Percentiles rank a stretch among this genome's conserved stretches.
Evolutionary conservation across 2,797 vertebrate genomes (phyloP).

Genomic region (Coccyzus lansbergi): DNA sequence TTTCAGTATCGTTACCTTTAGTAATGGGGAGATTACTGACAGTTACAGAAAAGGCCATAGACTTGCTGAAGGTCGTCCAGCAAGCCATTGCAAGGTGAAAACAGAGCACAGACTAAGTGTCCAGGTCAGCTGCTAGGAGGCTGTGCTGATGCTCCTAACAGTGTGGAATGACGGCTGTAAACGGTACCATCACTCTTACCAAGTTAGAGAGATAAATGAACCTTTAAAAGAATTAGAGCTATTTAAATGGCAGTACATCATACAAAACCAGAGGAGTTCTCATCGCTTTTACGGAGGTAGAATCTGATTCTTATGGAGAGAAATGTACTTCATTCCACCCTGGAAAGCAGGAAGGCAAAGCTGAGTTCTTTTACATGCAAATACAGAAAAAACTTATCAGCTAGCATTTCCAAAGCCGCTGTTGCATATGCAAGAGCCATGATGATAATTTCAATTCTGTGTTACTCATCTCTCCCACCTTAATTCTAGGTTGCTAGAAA

Average conservation of each 20-base stretch:
- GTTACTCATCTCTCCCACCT: slow-evolving; percentile 62
- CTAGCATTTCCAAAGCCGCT: slow-evolving; percentile 27
- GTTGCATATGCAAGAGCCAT: slow-evolving; percentile 42
- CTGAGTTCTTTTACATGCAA: slow-evolving; percentile 17
- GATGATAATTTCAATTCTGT: slow-evolving; percentile 28
- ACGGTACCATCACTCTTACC: neutral
- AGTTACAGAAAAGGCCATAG: neutral
- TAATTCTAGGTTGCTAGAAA: slow-evolving; percentile 57
- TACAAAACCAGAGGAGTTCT: neutral
- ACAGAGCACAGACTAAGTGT: neutral
- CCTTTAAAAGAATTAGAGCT: neutral
- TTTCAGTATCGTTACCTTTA: neutral
- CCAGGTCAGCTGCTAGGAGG: neutral
- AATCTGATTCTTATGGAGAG: neutral
- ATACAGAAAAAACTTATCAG: slow-evolving; percentile 29
- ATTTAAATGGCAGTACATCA: neutral
- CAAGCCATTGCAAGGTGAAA: neutral
- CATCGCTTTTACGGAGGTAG: neutral
- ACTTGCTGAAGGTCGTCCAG: neutral
- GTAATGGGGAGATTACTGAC: neutral
- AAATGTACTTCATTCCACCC: neutral
- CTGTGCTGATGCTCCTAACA: neutral
- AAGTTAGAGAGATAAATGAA: neutral
- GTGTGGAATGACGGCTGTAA: neutral
- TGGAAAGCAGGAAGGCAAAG: neutral